Conservation (phyloP, 2,797 vertebrate species). For the Lutjanus campechanus region DNA sequence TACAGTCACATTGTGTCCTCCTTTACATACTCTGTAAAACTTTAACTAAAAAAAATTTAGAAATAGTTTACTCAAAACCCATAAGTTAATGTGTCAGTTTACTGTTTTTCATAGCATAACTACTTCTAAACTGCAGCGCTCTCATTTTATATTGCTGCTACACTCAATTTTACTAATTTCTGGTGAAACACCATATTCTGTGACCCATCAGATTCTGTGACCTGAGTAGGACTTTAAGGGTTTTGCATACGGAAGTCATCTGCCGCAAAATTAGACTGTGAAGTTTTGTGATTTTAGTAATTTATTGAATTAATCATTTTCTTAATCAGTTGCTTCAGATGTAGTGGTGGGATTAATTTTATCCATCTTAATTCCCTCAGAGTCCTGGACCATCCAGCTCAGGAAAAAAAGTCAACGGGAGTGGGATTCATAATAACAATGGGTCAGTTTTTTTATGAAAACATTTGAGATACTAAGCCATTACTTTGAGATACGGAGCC, state of each 20-base stretch:
- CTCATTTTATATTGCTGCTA: slow-evolving; percentile 5
- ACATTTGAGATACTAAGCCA: no score
- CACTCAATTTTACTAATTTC: background rate
- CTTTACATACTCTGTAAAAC: background rate
- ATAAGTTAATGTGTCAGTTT: slow-evolving; percentile 13
- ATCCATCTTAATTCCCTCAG: background rate
- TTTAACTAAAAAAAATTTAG: no score
- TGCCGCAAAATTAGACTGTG: background rate
- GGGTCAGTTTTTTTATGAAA: no score
- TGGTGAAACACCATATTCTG: no score
- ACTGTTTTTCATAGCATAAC: background rate
- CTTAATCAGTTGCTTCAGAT: background rate
- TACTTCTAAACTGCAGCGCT: background rate
- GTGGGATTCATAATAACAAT: no score
- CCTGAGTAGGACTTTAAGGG: no score
- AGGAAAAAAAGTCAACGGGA: no score
- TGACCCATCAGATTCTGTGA: no score
- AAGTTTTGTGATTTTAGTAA: background rate
- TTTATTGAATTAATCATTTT: background rate
- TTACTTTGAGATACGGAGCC: no score
- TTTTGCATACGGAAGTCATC: no score
- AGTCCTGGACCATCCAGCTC: no score
- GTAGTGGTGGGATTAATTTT: background rate
- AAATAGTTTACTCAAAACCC: slow-evolving; percentile 4
- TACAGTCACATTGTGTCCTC: background rate